These are phyloP conservation scores for Scomberomorus guttatus DNA, from an alignment of 2,797 vertebrate species.

Conservation along the genomic window DNA sequence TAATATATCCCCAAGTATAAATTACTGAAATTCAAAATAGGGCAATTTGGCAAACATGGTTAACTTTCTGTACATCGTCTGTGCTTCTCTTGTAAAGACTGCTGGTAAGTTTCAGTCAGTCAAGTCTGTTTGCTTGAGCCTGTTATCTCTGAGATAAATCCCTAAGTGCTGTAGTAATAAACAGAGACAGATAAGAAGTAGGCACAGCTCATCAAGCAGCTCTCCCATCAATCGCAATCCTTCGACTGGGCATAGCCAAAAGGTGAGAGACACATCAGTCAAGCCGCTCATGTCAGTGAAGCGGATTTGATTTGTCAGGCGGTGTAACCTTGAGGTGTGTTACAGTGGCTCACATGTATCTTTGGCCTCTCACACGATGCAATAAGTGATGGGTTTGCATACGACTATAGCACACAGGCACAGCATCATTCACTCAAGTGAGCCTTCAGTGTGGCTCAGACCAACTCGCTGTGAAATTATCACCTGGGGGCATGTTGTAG, in stretches of 20 bases:
- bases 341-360: constrained; percentile 67
- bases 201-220: constrained; percentile 61
- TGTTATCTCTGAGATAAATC: constrained; percentile 30
- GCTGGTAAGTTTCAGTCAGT: constrained; percentile 6
- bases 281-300: constrained; percentile 66
- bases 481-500: constrained; percentile 15
- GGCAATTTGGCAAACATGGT: too few species aligned
- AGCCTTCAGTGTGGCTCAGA: constrained; percentile 42
- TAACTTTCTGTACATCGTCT: background rate
- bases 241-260: constrained; percentile 57
- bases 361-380: constrained; percentile 52
- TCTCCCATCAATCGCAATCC: constrained; percentile 60
- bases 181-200: constrained; percentile 38
- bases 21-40: background rate
- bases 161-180: constrained; percentile 35
- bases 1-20: background rate
- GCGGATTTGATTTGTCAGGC: constrained; percentile 82
- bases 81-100: background rate
- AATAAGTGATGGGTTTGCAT: constrained; percentile 67
- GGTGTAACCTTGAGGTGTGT: constrained; percentile 77
- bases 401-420: constrained; percentile 29
- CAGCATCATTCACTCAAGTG: constrained; percentile 47
- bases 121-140: constrained; percentile 11
- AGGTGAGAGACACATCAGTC: constrained; percentile 79
- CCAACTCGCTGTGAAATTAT: constrained; percentile 48